phyloP scores from a whole-genome alignment of 2,888 invertebrate genomes.

The Nemurella pictetii region DNA sequence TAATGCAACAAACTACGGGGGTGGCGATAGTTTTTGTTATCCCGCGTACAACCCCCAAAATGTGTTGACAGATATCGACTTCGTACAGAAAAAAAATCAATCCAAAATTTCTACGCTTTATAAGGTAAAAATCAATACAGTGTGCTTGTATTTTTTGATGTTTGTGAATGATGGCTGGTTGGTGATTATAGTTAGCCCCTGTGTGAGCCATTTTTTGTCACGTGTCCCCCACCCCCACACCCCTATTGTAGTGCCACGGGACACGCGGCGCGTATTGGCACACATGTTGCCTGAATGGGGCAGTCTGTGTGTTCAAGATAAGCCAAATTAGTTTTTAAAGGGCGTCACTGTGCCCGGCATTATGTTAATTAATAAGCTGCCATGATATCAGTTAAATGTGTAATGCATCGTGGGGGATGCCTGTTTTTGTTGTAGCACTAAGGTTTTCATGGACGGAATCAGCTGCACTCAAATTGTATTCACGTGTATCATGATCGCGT shows the following conservation, averaged over 20 bases:
- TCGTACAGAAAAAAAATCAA: neutral
- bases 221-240: neutral
- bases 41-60: neutral
- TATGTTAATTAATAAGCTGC: neutral
- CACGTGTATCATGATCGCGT: too few species aligned
- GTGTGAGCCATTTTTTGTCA: neutral
- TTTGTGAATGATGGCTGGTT: neutral
- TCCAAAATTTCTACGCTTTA: neutral
- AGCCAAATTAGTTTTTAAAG: neutral
- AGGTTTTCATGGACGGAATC: too few species aligned
- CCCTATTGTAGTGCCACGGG: neutral
- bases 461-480: too few species aligned
- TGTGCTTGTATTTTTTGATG: neutral
- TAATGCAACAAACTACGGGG: neutral
- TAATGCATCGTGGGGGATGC: too few species aligned
- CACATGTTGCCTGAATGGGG: neutral
- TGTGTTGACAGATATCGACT: neutral
- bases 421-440: too few species aligned
- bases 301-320: neutral
- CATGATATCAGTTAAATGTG: neutral
- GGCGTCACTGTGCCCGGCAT: neutral
- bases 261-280: neutral
- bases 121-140: neutral
- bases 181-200: neutral
- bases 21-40: neutral